Percentiles rank a stretch among this genome's conserved stretches.
Conservation (phyloP, 2,888 invertebrate species). For the Eupithecia subumbrata region DNA sequence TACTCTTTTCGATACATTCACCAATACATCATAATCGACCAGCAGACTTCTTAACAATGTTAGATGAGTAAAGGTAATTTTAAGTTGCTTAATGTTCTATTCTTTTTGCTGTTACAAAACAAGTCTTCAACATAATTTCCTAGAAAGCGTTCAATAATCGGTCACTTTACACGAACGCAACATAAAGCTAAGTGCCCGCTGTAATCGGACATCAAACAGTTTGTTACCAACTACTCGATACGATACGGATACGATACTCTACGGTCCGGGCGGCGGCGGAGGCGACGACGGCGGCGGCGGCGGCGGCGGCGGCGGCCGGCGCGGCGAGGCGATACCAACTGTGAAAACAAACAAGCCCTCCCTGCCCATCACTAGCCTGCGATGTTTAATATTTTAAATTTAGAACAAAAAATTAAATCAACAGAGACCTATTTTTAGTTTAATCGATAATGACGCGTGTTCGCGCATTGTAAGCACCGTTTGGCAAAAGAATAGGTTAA, state of each 20-base stretch:
- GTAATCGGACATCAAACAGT: slow-evolving; percentile 66
- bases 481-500: background rate
- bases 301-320: slow-evolving; percentile 2
- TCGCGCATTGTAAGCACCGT: background rate
- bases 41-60: background rate
- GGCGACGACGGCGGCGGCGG: slow-evolving; percentile 11
- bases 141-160: slow-evolving; percentile 65
- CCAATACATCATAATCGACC: background rate
- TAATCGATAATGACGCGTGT: slow-evolving; percentile 23
- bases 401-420: slow-evolving; percentile 9
- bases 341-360: slow-evolving; percentile 63
- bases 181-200: slow-evolving; percentile 62
- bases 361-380: slow-evolving; percentile 55
- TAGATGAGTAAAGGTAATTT: background rate
- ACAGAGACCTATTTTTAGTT: slow-evolving; percentile 13
- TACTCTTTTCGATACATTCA: background rate
- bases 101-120: background rate
- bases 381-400: slow-evolving; percentile 49
- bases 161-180: slow-evolving; percentile 62
- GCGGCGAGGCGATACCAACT: slow-evolving; percentile 54
- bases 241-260: slow-evolving; percentile 44
- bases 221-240: slow-evolving; percentile 58
- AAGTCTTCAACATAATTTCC: background rate
- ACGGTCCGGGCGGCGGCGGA: background rate
- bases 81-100: background rate